These are phyloP conservation scores for Brachystomella parvula DNA, from an alignment of 1,140 invertebrate species.

Conservation along the genomic window DNA sequence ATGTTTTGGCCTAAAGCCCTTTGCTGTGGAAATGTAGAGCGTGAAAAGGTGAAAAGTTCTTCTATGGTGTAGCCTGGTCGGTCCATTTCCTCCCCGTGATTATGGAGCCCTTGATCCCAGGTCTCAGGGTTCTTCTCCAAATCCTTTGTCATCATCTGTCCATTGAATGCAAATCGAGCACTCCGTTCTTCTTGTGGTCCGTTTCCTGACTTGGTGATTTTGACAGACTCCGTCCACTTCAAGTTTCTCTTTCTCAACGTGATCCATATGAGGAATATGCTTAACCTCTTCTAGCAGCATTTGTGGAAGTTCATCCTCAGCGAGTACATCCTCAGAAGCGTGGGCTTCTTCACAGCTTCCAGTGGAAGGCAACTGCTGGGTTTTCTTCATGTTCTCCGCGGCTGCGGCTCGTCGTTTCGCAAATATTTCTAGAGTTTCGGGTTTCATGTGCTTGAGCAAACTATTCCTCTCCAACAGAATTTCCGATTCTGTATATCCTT, in stretches of 20 bases:
- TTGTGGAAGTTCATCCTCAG: no score
- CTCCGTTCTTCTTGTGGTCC: not conserved
- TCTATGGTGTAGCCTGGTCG: slow-evolving; percentile 79
- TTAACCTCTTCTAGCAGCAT: slow-evolving; percentile 54
- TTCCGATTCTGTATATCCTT: slow-evolving; percentile 62
- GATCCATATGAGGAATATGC: slow-evolving; percentile 73
- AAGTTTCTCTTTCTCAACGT: slow-evolving; percentile 72
- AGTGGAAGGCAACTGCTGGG: slow-evolving; percentile 39
- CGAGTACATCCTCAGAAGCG: slow-evolving; percentile 39
- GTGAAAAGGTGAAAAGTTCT: slow-evolving; percentile 70
- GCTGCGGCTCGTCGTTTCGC: slow-evolving; percentile 43
- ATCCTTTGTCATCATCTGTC: slow-evolving; percentile 57
- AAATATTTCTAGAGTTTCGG: slow-evolving; percentile 58
- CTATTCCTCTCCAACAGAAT: slow-evolving; percentile 65
- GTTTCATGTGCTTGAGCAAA: slow-evolving; percentile 56
- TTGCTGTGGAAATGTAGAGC: slow-evolving; percentile 63
- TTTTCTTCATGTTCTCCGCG: slow-evolving; percentile 38
- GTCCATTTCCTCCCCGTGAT: slow-evolving; percentile 85
- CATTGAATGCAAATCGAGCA: slow-evolving; percentile 58
- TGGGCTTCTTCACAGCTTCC: slow-evolving; percentile 32
- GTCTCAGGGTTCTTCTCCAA: slow-evolving; percentile 54
- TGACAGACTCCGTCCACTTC: slow-evolving; percentile 68
- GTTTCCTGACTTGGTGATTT: slow-evolving; percentile 36
- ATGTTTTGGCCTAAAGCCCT: slow-evolving; percentile 66
- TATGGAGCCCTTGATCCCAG: slow-evolving; percentile 63